These are phyloP conservation scores for Invenusta paracnida DNA, from an alignment of 2,888 invertebrate species.

Conservation along the genomic window DNA sequence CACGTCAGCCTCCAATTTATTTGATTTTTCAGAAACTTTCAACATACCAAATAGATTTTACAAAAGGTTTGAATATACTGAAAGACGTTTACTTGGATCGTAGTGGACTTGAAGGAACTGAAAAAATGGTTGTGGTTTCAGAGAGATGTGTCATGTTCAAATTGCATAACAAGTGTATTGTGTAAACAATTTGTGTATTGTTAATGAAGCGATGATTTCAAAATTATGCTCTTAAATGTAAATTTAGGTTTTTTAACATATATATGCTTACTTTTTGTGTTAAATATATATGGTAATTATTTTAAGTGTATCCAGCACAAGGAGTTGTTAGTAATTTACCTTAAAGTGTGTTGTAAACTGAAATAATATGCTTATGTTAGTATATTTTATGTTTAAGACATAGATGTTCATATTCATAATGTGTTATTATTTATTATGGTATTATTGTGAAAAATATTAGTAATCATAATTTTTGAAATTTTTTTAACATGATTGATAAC, in stretches of 20 bases:
- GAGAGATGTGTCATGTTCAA: neutral
- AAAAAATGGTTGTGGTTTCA: neutral
- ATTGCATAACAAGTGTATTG: neutral
- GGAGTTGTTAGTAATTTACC: neutral
- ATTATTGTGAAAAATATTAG: neutral
- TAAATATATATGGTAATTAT: neutral
- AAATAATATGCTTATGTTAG: neutral
- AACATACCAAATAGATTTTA: neutral
- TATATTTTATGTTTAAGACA: neutral
- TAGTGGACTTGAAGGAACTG: neutral
- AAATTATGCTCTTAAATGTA: neutral
- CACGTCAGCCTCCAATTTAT: neutral
- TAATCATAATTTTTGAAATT: neutral
- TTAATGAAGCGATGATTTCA: neutral
- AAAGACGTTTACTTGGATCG: neutral
- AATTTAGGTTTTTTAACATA: too few species aligned
- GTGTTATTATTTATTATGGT: neutral
- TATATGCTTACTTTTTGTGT: neutral
- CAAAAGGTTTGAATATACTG: neutral
- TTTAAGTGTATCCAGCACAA: neutral
- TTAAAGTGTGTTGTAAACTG: neutral
- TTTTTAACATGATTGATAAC: neutral
- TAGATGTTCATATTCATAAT: neutral
- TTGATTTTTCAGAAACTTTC: neutral
- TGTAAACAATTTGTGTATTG: neutral